Conservation (phyloP, 1,140 invertebrate species). For the Liolophura sinensis region DNA sequence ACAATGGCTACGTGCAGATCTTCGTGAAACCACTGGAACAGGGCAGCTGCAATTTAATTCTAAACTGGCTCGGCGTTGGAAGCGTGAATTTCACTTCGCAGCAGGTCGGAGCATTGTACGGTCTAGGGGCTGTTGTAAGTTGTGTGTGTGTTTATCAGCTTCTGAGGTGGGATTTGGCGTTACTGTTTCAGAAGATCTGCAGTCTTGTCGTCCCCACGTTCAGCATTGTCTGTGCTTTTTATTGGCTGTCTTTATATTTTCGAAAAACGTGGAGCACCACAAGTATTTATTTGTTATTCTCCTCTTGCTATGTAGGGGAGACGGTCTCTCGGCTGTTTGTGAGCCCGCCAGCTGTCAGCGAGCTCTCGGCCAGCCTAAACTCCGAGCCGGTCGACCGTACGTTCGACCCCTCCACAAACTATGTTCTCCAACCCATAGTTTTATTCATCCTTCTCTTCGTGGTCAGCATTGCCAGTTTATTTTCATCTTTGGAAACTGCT, state of each 20-base stretch:
- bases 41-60: conserved; percentile 39
- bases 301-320: conserved; percentile 55
- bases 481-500: conserved; percentile 53
- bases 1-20: conserved; percentile 54
- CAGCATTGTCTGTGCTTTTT: conserved; percentile 54
- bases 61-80: conserved; percentile 46
- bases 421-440: conserved; percentile 43
- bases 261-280: conserved; percentile 55
- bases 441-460: conserved; percentile 44
- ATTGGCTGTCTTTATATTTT: conserved; percentile 53
- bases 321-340: conserved; percentile 45
- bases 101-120: conserved; percentile 43
- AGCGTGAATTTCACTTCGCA: conserved; percentile 37
- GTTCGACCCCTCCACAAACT: conserved; percentile 14
- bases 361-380: conserved; percentile 5
- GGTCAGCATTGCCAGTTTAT: conserved; percentile 50
- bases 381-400: background rate
- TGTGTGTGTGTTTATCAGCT: conserved; percentile 45
- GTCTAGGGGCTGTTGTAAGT: conserved; percentile 29
- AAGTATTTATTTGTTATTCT: conserved; percentile 57
- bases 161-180: conserved; percentile 47
- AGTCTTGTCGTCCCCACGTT: conserved; percentile 54
- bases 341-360: conserved; percentile 11
- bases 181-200: conserved; percentile 50
- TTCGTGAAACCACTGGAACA: conserved; percentile 52